Evolutionary conservation across 2,113 vertebrate species (phyloP).

Genomic region (Cyphomyrus discorhynchus): DNA sequence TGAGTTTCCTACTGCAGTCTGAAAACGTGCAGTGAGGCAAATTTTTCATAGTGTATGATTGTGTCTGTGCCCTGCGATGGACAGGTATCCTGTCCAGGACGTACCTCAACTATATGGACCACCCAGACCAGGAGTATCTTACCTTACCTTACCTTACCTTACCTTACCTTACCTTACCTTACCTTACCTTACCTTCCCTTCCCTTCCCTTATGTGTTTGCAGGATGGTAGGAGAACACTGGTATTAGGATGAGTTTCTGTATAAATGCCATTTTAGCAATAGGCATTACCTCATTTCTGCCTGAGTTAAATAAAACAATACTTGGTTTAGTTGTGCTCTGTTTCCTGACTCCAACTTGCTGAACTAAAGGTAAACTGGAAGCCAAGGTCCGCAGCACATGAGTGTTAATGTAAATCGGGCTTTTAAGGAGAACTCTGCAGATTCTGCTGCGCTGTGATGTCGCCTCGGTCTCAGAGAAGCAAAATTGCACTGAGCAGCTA

Average conservation of each 20-base stretch:
- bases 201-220: not conserved
- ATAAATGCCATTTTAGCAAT: not conserved
- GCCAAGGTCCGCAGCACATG: not conserved
- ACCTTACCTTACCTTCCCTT: not conserved
- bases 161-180: not conserved
- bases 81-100: not conserved
- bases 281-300: not conserved
- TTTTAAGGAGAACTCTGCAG: not conserved
- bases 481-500: not conserved
- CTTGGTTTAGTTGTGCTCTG: not conserved
- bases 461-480: not conserved
- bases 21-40: not conserved
- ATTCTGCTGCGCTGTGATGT: not conserved
- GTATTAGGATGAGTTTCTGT: not conserved
- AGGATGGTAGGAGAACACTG: not conserved
- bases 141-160: not conserved
- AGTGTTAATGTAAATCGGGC: not conserved
- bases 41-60: not conserved
- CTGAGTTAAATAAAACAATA: not conserved
- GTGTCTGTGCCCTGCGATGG: not conserved
- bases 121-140: not conserved
- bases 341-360: not conserved
- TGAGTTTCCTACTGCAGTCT: not conserved
- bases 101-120: not conserved
- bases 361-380: not conserved